phyloP scores from a whole-genome alignment of 2,797 vertebrate species.

The Eidolon dupreanum region DNA sequence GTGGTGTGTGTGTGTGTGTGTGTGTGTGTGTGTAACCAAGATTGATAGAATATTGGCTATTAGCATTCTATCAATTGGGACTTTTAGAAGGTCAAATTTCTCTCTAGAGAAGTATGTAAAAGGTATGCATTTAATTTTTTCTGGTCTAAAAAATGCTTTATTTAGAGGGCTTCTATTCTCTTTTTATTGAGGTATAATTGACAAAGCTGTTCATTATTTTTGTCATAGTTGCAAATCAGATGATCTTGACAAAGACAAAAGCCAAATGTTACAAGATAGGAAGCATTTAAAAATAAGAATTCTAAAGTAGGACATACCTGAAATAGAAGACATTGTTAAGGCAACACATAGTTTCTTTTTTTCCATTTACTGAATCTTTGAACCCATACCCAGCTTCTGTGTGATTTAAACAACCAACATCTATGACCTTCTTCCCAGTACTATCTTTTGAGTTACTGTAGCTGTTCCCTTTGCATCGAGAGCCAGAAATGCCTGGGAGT shows the following conservation, averaged over 20 bases:
- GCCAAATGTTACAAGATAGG: not conserved
- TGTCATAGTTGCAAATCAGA: not conserved
- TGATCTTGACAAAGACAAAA: constrained; percentile 18
- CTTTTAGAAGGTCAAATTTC: constrained; percentile 12
- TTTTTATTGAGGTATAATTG: not conserved
- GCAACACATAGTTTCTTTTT: not conserved
- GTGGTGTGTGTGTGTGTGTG: no score
- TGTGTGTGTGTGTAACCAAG: not conserved
- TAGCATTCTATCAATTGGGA: not conserved
- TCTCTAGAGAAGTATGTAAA: not conserved
- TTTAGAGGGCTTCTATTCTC: not conserved
- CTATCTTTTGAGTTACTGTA: not conserved
- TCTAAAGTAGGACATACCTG: not conserved
- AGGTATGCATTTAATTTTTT: not conserved
- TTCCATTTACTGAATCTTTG: not conserved
- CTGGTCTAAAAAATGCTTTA: not conserved
- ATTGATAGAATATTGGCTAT: not conserved
- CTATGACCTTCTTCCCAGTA: not conserved
- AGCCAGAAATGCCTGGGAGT: not conserved
- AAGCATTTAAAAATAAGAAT: constrained; percentile 3
- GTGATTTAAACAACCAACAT: not conserved
- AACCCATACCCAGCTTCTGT: not conserved
- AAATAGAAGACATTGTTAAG: not conserved
- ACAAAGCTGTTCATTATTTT: not conserved
- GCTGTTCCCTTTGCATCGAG: not conserved